Base-by-base conservation (phyloP, 2,888 invertebrate species). In the Serrognathus titanus region DNA sequence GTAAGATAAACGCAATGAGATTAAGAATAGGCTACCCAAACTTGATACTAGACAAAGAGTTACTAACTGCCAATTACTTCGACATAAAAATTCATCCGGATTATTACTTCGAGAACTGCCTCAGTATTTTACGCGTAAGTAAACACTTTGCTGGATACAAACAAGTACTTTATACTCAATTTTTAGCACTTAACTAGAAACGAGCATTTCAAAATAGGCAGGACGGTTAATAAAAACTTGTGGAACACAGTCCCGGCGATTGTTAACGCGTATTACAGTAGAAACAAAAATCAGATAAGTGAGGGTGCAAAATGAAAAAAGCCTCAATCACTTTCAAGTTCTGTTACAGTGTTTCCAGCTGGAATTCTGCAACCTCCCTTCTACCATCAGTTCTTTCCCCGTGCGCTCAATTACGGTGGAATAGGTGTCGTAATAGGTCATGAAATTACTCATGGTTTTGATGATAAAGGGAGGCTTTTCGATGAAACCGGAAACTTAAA, bases 351-450 rank as follows among this genome's bases (percentile, higher is more conserved):
- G 83, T 94, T 96, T 76, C 96, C 96, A 0, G 96, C 96, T 1
- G 96, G 95, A 0, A 96, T 97, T 66, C 79, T 97, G 2, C 97
- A 97, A 75, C 94, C 95, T 0, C 95, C 96, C 0, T 97, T 97
- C 77, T 97, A 96, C 71, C 92, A 94, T 75, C 82, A 90, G 10
- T 84, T 90, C 70, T 91, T 93, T 67, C 92, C 92, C 0, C 82
- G 86, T 31, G 86, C 89, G 1, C 78, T 94, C 5, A 94, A 93
- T 76, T 94, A 90, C 69, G 94, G 93, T 0, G 92, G 92, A 2
- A 92, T 95, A 58, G 95, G 95, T 2, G 92, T 94, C 43, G 94
- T 95, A 8, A 94, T 95, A 67, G 95, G 92, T 9, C 95, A 95
- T 71, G 94, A 95, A 76, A 88, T 94, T 61, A 94, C 94, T 1